Percentiles rank a stretch among this genome's conserved stretches.
phyloP scores from a whole-genome alignment of 2,888 invertebrate genomes.

The Zygaena filipendulae region DNA sequence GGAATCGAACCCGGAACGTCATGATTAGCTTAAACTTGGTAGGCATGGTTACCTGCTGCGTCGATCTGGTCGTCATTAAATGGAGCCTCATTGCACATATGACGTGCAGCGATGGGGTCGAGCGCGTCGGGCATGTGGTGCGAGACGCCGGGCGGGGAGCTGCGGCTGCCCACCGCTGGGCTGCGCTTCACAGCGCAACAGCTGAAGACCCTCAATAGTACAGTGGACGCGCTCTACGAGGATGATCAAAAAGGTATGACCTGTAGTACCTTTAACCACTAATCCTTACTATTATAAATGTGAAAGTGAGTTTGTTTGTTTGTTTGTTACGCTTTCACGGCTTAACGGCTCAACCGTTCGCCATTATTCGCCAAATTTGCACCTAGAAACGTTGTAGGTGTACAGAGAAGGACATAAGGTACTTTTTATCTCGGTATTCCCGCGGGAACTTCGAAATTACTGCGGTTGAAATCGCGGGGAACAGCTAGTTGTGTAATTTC shows the following conservation, averaged over 20 bases:
- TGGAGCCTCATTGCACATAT: neutral
- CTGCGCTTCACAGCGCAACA: conserved; percentile 44
- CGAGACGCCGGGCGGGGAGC: conserved; percentile 48
- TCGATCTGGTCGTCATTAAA: conserved; percentile 12
- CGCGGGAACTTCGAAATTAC: neutral
- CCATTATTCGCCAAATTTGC: no score
- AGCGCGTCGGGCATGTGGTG: conserved; percentile 35
- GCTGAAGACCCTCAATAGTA: conserved; percentile 42
- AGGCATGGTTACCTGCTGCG: no score
- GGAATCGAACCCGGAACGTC: no score
- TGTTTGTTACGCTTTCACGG: no score
- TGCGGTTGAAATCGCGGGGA: no score
- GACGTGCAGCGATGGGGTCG: conserved; percentile 40
- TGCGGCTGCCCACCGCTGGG: conserved; percentile 45
- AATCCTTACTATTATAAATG: neutral
- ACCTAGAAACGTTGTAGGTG: no score
- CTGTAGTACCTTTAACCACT: neutral
- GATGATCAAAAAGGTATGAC: conserved; percentile 48
- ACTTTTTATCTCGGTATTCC: neutral
- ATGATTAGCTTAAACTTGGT: no score
- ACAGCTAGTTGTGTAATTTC: no score
- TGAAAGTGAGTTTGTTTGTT: no score
- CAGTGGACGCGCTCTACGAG: conserved; percentile 41
- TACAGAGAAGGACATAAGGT: no score
- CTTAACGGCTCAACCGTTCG: no score